phyloP scores from a whole-genome alignment of 2,888 invertebrate genomes.

The Cataglyphis albicans region DNA sequence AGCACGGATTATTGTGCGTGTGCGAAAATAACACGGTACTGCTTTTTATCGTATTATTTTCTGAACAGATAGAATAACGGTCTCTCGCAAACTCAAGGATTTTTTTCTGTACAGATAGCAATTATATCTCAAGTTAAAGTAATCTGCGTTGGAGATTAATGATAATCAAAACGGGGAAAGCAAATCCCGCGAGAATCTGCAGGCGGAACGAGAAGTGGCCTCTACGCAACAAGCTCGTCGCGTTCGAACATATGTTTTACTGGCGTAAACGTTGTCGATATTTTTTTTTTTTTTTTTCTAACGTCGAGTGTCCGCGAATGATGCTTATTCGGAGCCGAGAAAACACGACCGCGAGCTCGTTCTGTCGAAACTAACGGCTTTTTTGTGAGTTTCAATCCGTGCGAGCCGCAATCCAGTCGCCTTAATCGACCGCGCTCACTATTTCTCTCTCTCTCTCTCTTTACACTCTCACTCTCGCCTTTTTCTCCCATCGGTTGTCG shows the following conservation, averaged over 20 bases:
- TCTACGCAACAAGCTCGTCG: constrained; percentile 10
- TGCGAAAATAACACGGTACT: not conserved
- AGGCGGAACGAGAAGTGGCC: constrained; percentile 45
- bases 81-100: not conserved
- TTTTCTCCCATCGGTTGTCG: constrained; percentile 43
- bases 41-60: not conserved
- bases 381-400: not conserved
- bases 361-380: constrained; percentile 46
- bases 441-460: constrained; percentile 37
- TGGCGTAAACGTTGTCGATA: constrained; percentile 7
- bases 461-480: constrained; percentile 53
- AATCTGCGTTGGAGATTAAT: constrained; percentile 30
- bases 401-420: constrained; percentile 10
- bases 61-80: not conserved
- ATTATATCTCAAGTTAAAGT: constrained; percentile 32
- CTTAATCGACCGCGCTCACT: constrained; percentile 32
- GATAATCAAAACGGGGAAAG: constrained; percentile 43
- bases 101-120: constrained; percentile 2
- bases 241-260: constrained; percentile 5
- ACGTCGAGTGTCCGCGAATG: not conserved
- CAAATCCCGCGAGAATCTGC: constrained; percentile 28
- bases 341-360: constrained; percentile 38
- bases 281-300: not conserved
- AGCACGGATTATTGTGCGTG: not conserved
- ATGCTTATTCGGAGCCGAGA: constrained; percentile 33